Evolutionary conservation across 2,113 vertebrate genomes (phyloP).

Genomic region (Campylomormyrus numenius): DNA sequence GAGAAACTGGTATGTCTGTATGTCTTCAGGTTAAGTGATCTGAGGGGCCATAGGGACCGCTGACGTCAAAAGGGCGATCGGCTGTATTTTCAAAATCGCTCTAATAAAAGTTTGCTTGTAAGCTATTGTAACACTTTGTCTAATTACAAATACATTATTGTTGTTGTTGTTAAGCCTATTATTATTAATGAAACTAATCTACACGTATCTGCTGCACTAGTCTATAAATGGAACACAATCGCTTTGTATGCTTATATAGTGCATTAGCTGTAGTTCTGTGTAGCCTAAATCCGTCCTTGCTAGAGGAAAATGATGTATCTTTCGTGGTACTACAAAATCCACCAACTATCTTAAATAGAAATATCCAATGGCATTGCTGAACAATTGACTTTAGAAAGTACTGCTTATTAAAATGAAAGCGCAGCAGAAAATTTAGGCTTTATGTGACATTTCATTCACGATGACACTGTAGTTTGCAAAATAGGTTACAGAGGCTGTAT

Average conservation of each 20-base stretch:
- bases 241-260: background rate
- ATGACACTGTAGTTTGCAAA: slow-evolving; percentile 33
- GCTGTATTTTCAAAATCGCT: background rate
- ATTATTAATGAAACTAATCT: background rate
- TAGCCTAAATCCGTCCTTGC: background rate
- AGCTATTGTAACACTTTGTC: background rate
- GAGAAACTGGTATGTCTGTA: background rate
- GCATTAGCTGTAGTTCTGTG: background rate
- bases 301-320: background rate
- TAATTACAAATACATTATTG: background rate
- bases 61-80: background rate
- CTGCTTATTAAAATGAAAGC: background rate
- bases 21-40: background rate
- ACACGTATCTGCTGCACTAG: background rate
- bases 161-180: background rate
- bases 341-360: background rate
- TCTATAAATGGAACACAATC: background rate
- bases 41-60: background rate
- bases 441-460: background rate
- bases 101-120: background rate
- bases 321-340: background rate
- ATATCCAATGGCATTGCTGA: background rate
- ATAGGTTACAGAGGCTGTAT: background rate
- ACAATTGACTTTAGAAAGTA: background rate
- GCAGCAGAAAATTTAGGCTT: background rate